phyloP scores from a whole-genome alignment of 2,888 invertebrate genomes.

The Plagiodera versicolora region DNA sequence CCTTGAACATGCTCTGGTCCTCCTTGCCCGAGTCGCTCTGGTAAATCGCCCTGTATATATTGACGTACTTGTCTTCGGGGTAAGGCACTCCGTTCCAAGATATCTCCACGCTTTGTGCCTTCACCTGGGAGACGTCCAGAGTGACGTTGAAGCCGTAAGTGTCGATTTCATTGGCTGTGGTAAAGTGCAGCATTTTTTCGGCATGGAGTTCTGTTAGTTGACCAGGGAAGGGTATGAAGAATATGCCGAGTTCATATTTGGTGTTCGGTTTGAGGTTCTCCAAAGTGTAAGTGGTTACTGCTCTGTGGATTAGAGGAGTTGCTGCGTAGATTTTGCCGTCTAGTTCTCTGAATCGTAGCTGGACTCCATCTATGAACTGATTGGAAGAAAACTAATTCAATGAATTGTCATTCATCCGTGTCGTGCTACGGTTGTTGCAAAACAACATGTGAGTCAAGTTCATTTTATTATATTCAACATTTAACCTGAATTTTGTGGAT shows the following conservation, averaged over 20 bases:
- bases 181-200: slow-evolving; percentile 69
- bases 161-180: slow-evolving; percentile 72
- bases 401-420: too few relatives aligned
- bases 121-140: slow-evolving; percentile 67
- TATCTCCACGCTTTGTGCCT: slow-evolving; percentile 76
- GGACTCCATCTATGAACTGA: slow-evolving; percentile 85
- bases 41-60: slow-evolving; percentile 84
- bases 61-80: slow-evolving; percentile 87
- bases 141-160: slow-evolving; percentile 82
- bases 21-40: slow-evolving; percentile 75
- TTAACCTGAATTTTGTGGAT: too few relatives aligned
- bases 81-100: slow-evolving; percentile 84
- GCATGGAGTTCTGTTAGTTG: slow-evolving; percentile 79
- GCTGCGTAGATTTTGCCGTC: slow-evolving; percentile 82
- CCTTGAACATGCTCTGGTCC: slow-evolving; percentile 72
- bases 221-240: slow-evolving; percentile 80
- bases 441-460: too few relatives aligned
- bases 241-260: slow-evolving; percentile 80
- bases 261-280: slow-evolving; percentile 77
- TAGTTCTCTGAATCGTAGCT: slow-evolving; percentile 80
- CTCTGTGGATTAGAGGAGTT: slow-evolving; percentile 81
- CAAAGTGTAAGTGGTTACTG: slow-evolving; percentile 76
- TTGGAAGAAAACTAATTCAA: background rate
- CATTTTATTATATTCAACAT: too few relatives aligned
- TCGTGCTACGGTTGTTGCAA: too few relatives aligned